Base-by-base conservation (phyloP, 2,888 invertebrate species). In the Eumerus sabulonum region DNA sequence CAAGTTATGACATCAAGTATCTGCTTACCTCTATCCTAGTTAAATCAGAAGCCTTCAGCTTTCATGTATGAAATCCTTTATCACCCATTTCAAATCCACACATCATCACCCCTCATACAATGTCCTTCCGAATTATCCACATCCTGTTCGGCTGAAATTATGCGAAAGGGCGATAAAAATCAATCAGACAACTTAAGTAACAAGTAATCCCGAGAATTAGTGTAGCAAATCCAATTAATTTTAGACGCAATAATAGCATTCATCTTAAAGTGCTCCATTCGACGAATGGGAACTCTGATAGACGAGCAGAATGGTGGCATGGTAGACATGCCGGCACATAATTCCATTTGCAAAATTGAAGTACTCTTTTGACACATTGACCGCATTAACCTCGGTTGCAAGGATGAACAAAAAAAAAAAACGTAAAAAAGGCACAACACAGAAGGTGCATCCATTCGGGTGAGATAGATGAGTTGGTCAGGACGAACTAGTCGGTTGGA, bases 361-460 rank as follows among this genome's bases (percentile, higher is more conserved):
- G 81, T 76, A 70, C 81, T 81, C 81, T 81, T 81, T 81, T 81
- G 81, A 81, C 81, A 81, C 81, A 81, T 81, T 81, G 81, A 81
- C 81, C 81, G 81, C 76, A 62, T 76, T 76, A 81, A 71, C 76
- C 81, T 57, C 81, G 11, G 44, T 45, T 17, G 62, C 59, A 19
- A 50, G 67, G 60, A 57, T 42, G n/a, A 60, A 60, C n/a, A 18
- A 40, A 63, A 63, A 56, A 56, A 40, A 40, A 40, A 40, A 40
- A 3, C 9, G n/a, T 40, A 9, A 3, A 40, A n/a, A 48, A 35
- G 9, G 1, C 3, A 56, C 3, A 42, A 62, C 79, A 74, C 79
- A 79, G 70, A 79, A 79, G 79, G 79, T 79, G 73, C 74, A 68
- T 64, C 27, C 27, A 63, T 47, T 67, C 35, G 54, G 40, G 60